Evolutionary conservation across 2,888 invertebrate genomes (phyloP).

Genomic region (Carabus problematicus): DNA sequence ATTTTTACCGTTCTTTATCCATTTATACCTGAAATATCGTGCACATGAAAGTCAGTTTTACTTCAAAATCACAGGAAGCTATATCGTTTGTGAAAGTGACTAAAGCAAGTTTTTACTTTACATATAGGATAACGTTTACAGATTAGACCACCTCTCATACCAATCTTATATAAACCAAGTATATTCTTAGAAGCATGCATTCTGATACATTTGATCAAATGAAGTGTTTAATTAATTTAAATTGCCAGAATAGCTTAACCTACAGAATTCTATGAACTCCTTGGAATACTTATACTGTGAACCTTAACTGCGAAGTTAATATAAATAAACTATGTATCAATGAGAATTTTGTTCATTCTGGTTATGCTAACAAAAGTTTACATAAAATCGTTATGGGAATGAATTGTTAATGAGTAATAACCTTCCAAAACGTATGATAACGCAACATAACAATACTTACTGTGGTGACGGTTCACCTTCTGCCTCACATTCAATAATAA

Average conservation of each 20-base stretch:
- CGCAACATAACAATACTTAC: conserved; percentile 64
- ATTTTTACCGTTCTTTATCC: conserved; percentile 96
- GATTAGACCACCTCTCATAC: no score
- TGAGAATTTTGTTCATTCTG: not conserved
- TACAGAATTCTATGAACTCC: no score
- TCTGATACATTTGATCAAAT: no score
- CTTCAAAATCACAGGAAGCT: conserved; percentile 3
- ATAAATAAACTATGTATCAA: no score
- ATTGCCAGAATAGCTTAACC: no score
- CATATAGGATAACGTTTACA: no score
- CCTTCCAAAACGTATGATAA: conserved; percentile 1
- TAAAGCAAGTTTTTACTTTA: no score
- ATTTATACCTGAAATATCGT: conserved; percentile 71
- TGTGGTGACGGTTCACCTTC: conserved; percentile 93
- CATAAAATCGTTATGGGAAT: not conserved
- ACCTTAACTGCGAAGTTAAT: no score
- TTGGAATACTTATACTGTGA: no score
- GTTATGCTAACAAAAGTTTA: conserved; percentile 1
- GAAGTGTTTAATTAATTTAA: no score
- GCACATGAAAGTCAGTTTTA: not conserved
- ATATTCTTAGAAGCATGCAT: no score
- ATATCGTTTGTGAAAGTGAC: not conserved
- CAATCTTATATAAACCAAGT: no score
- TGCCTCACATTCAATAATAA: conserved; percentile 96
- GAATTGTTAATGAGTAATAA: conserved; percentile 13